Percentiles rank a stretch among this genome's conserved stretches.
These are phyloP conservation scores for Horisme vitalbata DNA, from an alignment of 2,888 invertebrate genomes.

Conservation along the genomic window DNA sequence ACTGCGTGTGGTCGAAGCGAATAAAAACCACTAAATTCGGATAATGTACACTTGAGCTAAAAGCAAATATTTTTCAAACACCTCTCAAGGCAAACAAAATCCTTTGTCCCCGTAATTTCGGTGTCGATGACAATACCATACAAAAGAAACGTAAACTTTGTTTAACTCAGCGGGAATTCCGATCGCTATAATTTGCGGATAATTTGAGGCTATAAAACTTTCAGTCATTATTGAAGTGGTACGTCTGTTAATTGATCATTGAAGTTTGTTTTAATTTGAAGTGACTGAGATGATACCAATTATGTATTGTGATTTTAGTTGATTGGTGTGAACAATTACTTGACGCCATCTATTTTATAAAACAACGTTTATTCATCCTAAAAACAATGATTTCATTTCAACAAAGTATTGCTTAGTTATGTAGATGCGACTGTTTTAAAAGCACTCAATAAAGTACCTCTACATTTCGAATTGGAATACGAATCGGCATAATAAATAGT, in stretches of 20 bases:
- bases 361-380: background rate
- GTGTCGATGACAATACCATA: conserved; percentile 69
- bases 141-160: conserved; percentile 45
- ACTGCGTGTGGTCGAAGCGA: conserved; percentile 42
- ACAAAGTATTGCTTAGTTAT: conserved; percentile 1
- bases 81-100: conserved; percentile 63
- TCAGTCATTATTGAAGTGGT: conserved; percentile 62
- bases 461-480: conserved; percentile 55
- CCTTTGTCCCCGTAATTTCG: conserved; percentile 75
- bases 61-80: conserved; percentile 82
- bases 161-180: conserved; percentile 67
- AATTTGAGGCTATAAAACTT: conserved; percentile 59
- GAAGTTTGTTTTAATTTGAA: conserved; percentile 21
- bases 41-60: conserved; percentile 65
- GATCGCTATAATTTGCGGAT: conserved; percentile 70
- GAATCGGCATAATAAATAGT: conserved; percentile 61
- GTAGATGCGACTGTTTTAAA: conserved; percentile 27
- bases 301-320: conserved; percentile 12
- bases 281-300: conserved; percentile 13
- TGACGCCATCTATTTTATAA: conserved; percentile 11
- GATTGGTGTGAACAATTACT: conserved; percentile 17
- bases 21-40: conserved; percentile 38
- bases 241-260: conserved; percentile 31
- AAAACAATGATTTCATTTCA: background rate
- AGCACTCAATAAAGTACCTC: conserved; percentile 44